Evolutionary conservation across 1,140 invertebrate genomes (phyloP), one percentile per base, ranked within the genome.

Genomic region (Lerema accius): DNA sequence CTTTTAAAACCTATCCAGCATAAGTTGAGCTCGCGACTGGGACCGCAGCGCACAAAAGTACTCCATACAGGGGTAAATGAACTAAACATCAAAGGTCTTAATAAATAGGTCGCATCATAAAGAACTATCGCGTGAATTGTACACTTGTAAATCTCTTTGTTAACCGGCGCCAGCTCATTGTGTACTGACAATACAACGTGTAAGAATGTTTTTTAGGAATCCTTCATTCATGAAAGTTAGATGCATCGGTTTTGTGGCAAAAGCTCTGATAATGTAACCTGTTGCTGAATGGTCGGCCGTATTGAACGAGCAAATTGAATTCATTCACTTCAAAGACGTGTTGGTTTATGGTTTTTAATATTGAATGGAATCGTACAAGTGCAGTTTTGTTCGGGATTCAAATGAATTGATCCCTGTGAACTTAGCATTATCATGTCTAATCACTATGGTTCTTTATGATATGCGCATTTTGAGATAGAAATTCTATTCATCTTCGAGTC

Each of bases 181-280:
- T 87, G 50, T 65, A 71, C 84, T 85, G 80, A 90, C 86, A 90
- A 90, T 90, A 81, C 82, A 85, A 86, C 83, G 86, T 90, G 83
- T 81, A 89, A 90, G 86, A 80, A 87, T 78, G 82, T 84, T 90
- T 90, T 90, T 90, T 90, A 87, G 84, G 77, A 88, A 83, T 90
- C 72, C 76, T 70, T 78, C 84, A 88, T 90, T 90, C 84, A 87
- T 84, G 73, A 78, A 84, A 75, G 72, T 85, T 84, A 84, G 84
- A 86, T 84, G 82, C 70, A 73, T 73, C 69, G 59, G 73, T 85
- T 85, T 81, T 84, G 79, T 76, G 67, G 78, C 73, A 71, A 80
- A 86, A 73, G 61, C 71, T 74, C 69, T 78, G 74, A 77, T 82
- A 82, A 82, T 81, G 69, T 81, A 80, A 89, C 84, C 85, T 89